Base-by-base conservation (phyloP, 1,140 invertebrate genomes). In the Amyelois transitella region DNA sequence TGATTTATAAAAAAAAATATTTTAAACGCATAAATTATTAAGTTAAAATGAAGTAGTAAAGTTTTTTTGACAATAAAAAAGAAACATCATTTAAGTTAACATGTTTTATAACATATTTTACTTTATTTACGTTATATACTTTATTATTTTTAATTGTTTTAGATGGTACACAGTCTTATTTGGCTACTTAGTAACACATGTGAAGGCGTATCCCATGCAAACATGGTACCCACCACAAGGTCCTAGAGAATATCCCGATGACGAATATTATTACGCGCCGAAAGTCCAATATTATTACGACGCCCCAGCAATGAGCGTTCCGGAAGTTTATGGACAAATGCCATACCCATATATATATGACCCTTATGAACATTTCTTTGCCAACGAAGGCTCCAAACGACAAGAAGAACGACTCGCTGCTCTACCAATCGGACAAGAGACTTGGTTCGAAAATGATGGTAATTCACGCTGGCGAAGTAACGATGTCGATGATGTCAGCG, bases 341-440 rank as follows among this genome's bases (percentile, higher is more conserved):
- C 80, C 81, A 25, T 91, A 91, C 66, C 88, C 90, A 12, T 91
- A 90, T 71, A 84, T 81, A 53, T 89, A 90, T 55, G 83, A 86
- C 48, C 90, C 91, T 21, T 88, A 89, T 19, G 90, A 89, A 5
- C 89, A 91, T 56, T 89, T 91, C 61, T 43, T 56, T 18, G 89
- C 90, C 53, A 91, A 91, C 22, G 86, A 90, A 58, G 88, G 88
- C 18, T 84, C 88, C 12, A 83, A 88, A 22, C 81, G 86, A 47
- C 88, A 91, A 58, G 88, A 89, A 51, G 89, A 91, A 62, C 85
- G 77, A 63, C 62, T 79, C 60, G 89, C 90, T 10, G 75, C 89
- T 1, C 76, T 91, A n/a, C 91, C 91, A 0, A 91, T 92, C 14
- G 91, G 91, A 18, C 91, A 91, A 62, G 91, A 92, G 64, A 91